Evolutionary conservation across 2,113 vertebrate genomes (phyloP).

Genomic region (Speoplatyrhinus poulsoni): DNA sequence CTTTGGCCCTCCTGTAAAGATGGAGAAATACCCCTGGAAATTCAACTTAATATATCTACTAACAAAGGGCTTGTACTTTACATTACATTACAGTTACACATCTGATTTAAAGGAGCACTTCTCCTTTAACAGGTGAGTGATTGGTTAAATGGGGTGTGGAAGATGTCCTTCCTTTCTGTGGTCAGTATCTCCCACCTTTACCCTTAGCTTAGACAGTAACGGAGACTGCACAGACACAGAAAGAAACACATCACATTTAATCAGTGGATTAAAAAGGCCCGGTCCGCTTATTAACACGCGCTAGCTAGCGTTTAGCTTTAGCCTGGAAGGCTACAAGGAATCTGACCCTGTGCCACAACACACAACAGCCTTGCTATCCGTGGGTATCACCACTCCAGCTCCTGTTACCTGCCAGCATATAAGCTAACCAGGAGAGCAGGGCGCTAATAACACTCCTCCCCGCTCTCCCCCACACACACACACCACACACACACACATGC

Average conservation of each 20-base stretch:
- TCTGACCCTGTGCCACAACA: slow-evolving; percentile 12
- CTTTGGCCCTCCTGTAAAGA: too few relatives aligned
- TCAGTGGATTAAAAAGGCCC: not conserved
- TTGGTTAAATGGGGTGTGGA: not conserved
- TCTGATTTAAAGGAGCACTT: too few relatives aligned
- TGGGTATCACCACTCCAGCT: slow-evolving; percentile 75
- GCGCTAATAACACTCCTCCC: slow-evolving; percentile 39
- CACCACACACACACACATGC: slow-evolving; percentile 26
- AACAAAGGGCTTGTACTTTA: too few relatives aligned
- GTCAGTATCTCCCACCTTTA: not conserved
- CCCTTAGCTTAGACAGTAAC: not conserved
- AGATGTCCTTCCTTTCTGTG: not conserved
- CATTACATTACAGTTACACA: too few relatives aligned
- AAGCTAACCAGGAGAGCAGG: slow-evolving; percentile 75
- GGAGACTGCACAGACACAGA: not conserved
- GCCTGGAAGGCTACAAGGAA: not conserved
- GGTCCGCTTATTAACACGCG: too few relatives aligned
- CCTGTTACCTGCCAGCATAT: slow-evolving; percentile 76
- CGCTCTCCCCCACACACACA: slow-evolving; percentile 17
- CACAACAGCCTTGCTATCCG: slow-evolving; percentile 51
- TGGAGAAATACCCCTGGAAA: too few relatives aligned
- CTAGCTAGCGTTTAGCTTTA: not conserved
- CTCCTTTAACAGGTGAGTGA: too few relatives aligned
- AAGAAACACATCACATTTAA: not conserved
- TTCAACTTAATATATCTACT: too few relatives aligned